Evolutionary conservation across 2,888 invertebrate genomes (phyloP), one percentile per base, ranked within the genome.

Genomic region (Schrankia costaestrigalis): DNA sequence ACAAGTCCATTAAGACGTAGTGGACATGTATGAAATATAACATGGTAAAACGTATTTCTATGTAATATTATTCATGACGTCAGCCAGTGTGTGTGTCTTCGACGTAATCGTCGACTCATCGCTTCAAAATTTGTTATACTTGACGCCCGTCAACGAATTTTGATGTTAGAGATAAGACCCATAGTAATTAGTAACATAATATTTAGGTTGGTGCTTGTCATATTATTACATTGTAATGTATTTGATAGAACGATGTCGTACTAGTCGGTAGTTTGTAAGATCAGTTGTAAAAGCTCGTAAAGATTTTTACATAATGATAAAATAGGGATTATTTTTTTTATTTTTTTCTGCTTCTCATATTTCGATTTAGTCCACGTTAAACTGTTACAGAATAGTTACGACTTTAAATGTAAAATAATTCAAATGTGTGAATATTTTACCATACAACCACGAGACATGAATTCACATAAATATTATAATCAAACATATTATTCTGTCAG

Each of bases 1-100:
- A 85, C 83, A 87, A 80, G 71, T 87, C 86, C 86, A 87, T 87
- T 86, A 86, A 58, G 68, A 61, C 38, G 19, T 57, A 45, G 48
- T 62, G 67, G 74, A 71, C 73, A 72, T 72, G 71, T 57, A 72
- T 67, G 61, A 63, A 64, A 49, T 45, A 54, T 52, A 49, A 58
- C 55, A 37, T 39, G 42, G 65, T 60, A 63, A 70, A 74, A 66
- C 19, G 49, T 52, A 60, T 52, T 63, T 56, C 51, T 54, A 56
- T 57, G 54, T 71, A 52, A 57, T 65, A 55, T 56, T 64, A 64
- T 65, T 65, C 61, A 57, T 54, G 55, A 60, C 56, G 62, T 61
- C 66, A 61, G 42, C 41, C 61, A 48, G 44, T 35, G 55, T 65
- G 63, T 59, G 52, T 46, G 37, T 43, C 49, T 46, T 41, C 41